Evolutionary conservation across 92 coral and sea anemone genomes (phyloP).

Genomic region (Epizoanthus illoricatus): DNA sequence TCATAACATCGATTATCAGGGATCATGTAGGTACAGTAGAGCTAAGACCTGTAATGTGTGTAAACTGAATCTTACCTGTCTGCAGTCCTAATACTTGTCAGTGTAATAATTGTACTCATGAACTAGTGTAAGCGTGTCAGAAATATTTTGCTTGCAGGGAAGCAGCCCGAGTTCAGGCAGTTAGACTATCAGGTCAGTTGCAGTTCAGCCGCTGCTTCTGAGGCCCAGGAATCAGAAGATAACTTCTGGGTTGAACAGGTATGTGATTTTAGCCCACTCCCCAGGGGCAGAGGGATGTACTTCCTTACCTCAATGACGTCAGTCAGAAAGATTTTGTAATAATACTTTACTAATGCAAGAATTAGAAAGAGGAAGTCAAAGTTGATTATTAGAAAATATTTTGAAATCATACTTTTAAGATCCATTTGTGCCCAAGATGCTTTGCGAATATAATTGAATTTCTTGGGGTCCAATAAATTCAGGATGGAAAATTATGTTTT

Average conservation of each 20-base stretch:
- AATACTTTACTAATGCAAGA: neutral
- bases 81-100: slow-evolving; percentile 35
- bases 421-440: no score
- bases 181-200: slow-evolving; percentile 67
- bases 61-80: neutral
- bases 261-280: neutral
- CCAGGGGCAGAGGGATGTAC: neutral
- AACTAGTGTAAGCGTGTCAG: neutral
- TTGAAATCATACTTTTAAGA: no score
- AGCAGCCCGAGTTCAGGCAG: slow-evolving; percentile 70
- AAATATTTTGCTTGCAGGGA: slow-evolving; percentile 48
- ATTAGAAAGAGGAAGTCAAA: no score
- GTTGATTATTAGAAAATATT: no score
- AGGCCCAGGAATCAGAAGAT: slow-evolving; percentile 90
- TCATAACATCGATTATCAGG: neutral
- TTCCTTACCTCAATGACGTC: no score
- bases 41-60: neutral
- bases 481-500: no score
- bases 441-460: no score
- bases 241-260: slow-evolving; percentile 89
- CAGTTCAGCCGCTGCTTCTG: slow-evolving; percentile 87
- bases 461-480: no score
- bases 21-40: neutral
- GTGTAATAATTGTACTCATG: neutral
- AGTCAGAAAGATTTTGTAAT: neutral